A percentile compares a stretch with the other conserved stretches of the same genome.
These are phyloP conservation scores for Istiophorus platypterus DNA, from an alignment of 2,113 vertebrate species.

Conservation along the genomic window DNA sequence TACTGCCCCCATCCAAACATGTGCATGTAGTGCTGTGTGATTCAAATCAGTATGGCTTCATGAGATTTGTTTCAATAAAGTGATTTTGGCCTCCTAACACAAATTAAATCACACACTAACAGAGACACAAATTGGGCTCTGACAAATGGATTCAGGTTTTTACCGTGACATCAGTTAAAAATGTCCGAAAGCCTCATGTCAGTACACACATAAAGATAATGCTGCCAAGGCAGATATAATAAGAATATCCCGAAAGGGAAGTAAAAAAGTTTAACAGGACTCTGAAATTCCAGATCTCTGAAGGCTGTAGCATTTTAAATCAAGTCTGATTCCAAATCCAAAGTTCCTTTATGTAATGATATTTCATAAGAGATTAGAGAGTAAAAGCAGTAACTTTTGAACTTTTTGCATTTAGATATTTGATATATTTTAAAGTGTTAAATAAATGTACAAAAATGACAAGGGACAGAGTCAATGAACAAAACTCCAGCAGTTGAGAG, in stretches of 20 bases:
- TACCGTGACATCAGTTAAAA: slow-evolving; percentile 15
- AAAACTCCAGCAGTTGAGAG: not conserved
- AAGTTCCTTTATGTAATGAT: not conserved
- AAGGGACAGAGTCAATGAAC: not conserved
- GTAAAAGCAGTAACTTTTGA: not conserved
- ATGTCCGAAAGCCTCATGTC: slow-evolving; percentile 12
- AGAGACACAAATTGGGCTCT: not conserved
- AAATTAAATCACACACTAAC: slow-evolving; percentile 25
- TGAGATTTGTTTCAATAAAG: slow-evolving; percentile 6
- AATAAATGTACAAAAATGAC: not conserved
- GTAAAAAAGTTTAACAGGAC: slow-evolving; percentile 19
- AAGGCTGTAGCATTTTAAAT: not conserved
- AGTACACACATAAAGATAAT: not conserved
- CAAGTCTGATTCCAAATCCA: slow-evolving; percentile 1
- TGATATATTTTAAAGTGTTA: not conserved
- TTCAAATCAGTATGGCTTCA: slow-evolving; percentile 3
- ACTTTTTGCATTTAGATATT: not conserved
- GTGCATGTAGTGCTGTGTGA: not conserved
- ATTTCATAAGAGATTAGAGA: slow-evolving; percentile 1
- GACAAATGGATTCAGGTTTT: slow-evolving; percentile 1
- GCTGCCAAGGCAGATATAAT: slow-evolving; percentile 27
- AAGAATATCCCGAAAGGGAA: not conserved
- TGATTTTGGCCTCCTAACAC: not conserved
- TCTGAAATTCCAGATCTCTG: slow-evolving; percentile 20
- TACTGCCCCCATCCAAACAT: slow-evolving; percentile 9